A percentile compares a stretch with the other conserved stretches of the same genome.
phyloP scores from a whole-genome alignment of 2,797 vertebrate species.

The Neosilurus mollespiculum region DNA sequence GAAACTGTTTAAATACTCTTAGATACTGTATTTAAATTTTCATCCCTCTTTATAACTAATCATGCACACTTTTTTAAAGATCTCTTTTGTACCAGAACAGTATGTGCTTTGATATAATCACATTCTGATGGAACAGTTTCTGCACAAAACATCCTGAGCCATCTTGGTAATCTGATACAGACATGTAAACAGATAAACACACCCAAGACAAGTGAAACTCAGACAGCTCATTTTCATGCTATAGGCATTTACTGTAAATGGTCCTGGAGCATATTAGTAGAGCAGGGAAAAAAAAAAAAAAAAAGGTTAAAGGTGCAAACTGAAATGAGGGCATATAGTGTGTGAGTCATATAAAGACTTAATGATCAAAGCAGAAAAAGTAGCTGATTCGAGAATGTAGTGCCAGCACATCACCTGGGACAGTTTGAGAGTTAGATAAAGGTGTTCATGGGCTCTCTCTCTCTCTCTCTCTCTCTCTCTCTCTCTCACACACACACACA shows the following conservation, averaged over 20 bases:
- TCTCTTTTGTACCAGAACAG: background rate
- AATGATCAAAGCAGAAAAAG: conserved; percentile 15
- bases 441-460: background rate
- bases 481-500: too few species aligned
- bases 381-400: conserved; percentile 17
- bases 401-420: background rate
- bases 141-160: background rate
- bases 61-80: background rate
- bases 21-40: background rate
- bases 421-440: conserved; percentile 10
- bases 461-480: too few species aligned
- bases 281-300: background rate
- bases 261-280: conserved; percentile 12
- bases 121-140: background rate
- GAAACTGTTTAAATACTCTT: background rate
- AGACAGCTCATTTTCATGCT: background rate
- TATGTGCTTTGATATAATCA: conserved; percentile 21
- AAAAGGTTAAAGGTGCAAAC: conserved; percentile 9
- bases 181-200: background rate
- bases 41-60: background rate
- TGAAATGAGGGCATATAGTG: conserved; percentile 8
- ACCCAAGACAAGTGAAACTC: background rate
- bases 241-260: conserved; percentile 43
- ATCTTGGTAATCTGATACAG: background rate
- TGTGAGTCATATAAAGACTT: conserved; percentile 24